Percentiles rank a stretch among this genome's conserved stretches.
phyloP scores from a whole-genome alignment of 1,140 invertebrate species.

The Bombus pascuorum region DNA sequence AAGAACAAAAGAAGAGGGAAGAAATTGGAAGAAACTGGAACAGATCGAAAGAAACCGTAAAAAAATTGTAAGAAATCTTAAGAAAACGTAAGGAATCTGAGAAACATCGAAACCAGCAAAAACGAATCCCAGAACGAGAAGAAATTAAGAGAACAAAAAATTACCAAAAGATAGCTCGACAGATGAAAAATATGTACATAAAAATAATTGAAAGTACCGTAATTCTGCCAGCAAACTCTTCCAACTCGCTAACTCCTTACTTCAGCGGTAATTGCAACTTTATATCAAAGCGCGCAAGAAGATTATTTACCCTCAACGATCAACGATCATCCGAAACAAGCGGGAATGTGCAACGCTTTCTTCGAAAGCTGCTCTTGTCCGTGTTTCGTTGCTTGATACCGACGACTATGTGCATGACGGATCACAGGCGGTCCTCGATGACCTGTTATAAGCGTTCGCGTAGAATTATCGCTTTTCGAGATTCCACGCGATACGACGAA shows the following conservation, averaged over 20 bases:
- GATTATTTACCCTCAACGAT: neutral
- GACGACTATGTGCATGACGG: neutral
- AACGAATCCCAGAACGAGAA: too few species aligned
- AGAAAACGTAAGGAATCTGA: too few species aligned
- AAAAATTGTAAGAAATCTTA: too few species aligned
- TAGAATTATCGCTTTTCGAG: constrained; percentile 37
- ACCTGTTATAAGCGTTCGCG: constrained; percentile 27
- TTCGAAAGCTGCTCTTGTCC: too few species aligned
- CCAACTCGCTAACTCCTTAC: too few species aligned
- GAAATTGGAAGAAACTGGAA: too few species aligned
- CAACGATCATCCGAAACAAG: neutral
- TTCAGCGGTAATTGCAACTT: neutral
- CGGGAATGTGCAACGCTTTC: neutral
- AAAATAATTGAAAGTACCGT: too few species aligned
- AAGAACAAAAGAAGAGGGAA: too few species aligned
- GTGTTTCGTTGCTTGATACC: neutral
- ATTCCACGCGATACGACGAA: constrained; percentile 19
- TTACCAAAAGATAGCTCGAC: neutral
- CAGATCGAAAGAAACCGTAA: too few species aligned
- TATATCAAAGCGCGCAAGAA: neutral
- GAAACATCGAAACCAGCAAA: too few species aligned
- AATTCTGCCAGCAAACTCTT: too few species aligned
- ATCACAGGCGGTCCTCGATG: neutral
- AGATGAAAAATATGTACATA: too few species aligned
- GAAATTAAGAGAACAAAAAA: neutral